Evolutionary conservation across 2,888 invertebrate genomes (phyloP).

Genomic region (Andrena bucephala): DNA sequence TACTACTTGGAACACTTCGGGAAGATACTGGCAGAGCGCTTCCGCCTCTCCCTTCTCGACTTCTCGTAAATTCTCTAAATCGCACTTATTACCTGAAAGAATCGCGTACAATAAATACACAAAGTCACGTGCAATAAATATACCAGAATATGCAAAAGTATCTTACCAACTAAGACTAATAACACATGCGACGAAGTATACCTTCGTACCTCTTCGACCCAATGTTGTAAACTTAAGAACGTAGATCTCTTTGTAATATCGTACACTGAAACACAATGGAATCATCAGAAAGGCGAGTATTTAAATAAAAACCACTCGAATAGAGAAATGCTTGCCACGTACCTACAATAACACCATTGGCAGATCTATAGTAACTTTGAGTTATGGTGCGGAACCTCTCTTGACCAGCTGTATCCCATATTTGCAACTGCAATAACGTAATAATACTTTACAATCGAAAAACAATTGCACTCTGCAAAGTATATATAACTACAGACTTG

Average conservation of each 20-base stretch:
- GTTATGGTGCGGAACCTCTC: slow-evolving; percentile 98
- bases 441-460: slow-evolving; percentile 17
- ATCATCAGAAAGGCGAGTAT: background rate
- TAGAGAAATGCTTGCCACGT: slow-evolving; percentile 67
- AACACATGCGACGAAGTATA: slow-evolving; percentile 97
- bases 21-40: slow-evolving; percentile 93
- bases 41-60: slow-evolving; percentile 95
- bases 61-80: slow-evolving; percentile 92
- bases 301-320: background rate
- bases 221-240: slow-evolving; percentile 95
- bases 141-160: background rate
- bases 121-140: background rate
- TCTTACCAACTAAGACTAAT: slow-evolving; percentile 93
- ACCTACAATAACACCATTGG: slow-evolving; percentile 98
- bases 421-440: slow-evolving; percentile 90
- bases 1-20: slow-evolving; percentile 94
- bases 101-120: background rate
- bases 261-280: slow-evolving; percentile 89
- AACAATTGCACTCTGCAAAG: background rate
- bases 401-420: slow-evolving; percentile 99
- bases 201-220: slow-evolving; percentile 98
- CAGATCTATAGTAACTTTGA: slow-evolving; percentile 98
- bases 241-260: slow-evolving; percentile 97
- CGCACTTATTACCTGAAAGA: slow-evolving; percentile 92
- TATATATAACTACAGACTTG: background rate